A percentile compares a stretch with the other conserved stretches of the same genome.
These are phyloP conservation scores for Argyrosomus regius DNA, from an alignment of 2,797 vertebrate species.

Conservation along the genomic window DNA sequence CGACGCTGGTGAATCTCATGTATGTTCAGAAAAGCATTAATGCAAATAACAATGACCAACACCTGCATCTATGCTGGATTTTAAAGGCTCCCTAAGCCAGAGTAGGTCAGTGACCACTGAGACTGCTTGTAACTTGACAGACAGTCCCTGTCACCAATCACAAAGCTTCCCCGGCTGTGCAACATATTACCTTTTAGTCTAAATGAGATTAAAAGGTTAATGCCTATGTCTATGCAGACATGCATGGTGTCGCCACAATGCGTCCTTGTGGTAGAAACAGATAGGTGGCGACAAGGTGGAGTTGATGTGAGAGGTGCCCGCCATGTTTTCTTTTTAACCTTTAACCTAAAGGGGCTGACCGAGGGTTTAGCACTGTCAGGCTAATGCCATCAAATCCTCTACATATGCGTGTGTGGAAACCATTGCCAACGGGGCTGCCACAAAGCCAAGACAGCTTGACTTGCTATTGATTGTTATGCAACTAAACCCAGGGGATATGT, in stretches of 20 bases:
- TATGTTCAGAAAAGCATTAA: not conserved
- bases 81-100: slow-evolving; percentile 42
- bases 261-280: slow-evolving; percentile 17
- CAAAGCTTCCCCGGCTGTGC: slow-evolving; percentile 42
- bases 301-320: slow-evolving; percentile 48
- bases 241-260: slow-evolving; percentile 26
- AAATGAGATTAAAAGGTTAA: slow-evolving; percentile 77
- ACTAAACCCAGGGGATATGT: slow-evolving; percentile 43
- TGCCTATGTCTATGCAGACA: slow-evolving; percentile 27
- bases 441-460: slow-evolving; percentile 65
- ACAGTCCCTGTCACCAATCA: slow-evolving; percentile 51
- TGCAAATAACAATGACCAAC: slow-evolving; percentile 23
- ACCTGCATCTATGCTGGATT: slow-evolving; percentile 33
- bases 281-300: slow-evolving; percentile 31
- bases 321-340: slow-evolving; percentile 66
- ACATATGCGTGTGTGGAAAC: slow-evolving; percentile 61
- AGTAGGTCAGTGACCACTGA: slow-evolving; percentile 28
- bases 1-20: not conserved
- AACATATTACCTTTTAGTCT: slow-evolving; percentile 61
- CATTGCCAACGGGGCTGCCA: slow-evolving; percentile 53
- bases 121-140: slow-evolving; percentile 40
- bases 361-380: slow-evolving; percentile 70
- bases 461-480: slow-evolving; percentile 55
- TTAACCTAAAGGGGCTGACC: slow-evolving; percentile 64
- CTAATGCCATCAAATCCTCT: slow-evolving; percentile 82